Evolutionary conservation across 2,888 invertebrate genomes (phyloP), one percentile per base, ranked within the genome.

Genomic region (Harpagoxenus sublaevis): DNA sequence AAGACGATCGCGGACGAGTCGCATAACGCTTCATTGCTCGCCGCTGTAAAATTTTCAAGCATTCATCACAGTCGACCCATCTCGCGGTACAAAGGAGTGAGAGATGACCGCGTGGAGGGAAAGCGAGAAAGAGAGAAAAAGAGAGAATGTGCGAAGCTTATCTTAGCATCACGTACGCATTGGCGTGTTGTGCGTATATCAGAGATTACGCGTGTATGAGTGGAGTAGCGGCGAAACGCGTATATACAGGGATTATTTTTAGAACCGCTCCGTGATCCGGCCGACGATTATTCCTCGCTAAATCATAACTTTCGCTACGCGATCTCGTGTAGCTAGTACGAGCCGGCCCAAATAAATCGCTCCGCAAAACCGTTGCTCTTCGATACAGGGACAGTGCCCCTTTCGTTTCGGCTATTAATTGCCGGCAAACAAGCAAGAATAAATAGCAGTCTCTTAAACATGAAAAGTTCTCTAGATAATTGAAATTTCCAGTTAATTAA

Each of bases 201-300:
- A 53, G 83, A 42, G 83, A 65, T 65, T 68, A 71, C 57, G 65
- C 45, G 73, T 73, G 71, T 68, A 60, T 84, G 62, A 78, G 65
- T 75, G 60, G 84, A 66, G 78, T 83, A 88, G 66, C 71, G 83
- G 83, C 73, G 88, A 88, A 85, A 70, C 83, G 68, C 83, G 88
- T 86, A 60, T 86, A 63, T 84, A 60, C 73, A 60, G 75, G 60
- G 86, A 87, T 90, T 93, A 93, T 93, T 93, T 93, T 93, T 92
- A 91, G 93, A 88, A 84, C 74, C 86, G 91, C 90, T 89, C 88
- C 85, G 23, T 23, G 88, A 84, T 71, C 88, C 86, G 87, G 85
- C 88, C 68, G 85, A 73, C 92, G 92, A 93, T 93, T 92, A 93
- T 92, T 92, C 92, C 89, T 85, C 90, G 91, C 90, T 93, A 93